Evolutionary conservation across 2,888 invertebrate genomes (phyloP).

Genomic region (Scaptomyza tumidula): DNA sequence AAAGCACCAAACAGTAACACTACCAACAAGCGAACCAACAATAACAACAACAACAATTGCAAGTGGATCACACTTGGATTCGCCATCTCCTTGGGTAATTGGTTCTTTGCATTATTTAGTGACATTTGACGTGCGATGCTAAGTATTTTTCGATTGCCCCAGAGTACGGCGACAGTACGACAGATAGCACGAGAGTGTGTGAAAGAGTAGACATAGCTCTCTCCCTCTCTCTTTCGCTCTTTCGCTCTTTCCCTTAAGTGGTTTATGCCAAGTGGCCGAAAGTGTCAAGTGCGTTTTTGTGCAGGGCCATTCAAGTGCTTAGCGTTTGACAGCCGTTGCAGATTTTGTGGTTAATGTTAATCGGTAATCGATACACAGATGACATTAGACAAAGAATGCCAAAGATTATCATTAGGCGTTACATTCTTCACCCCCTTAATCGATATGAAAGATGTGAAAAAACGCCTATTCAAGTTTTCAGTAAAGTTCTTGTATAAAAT

Average conservation of each 20-base stretch:
- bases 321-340: slow-evolving; percentile 1
- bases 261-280: not conserved
- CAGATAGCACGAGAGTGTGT: not conserved
- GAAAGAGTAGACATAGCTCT: not conserved
- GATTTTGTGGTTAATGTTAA: not conserved
- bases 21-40: too few species aligned
- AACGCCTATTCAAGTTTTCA: not conserved
- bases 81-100: slow-evolving; percentile 43
- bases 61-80: slow-evolving; percentile 60
- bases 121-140: slow-evolving; percentile 60
- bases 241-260: not conserved
- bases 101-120: slow-evolving; percentile 56
- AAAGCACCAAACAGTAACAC: slow-evolving; percentile 30
- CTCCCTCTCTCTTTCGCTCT: not conserved
- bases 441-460: not conserved
- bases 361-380: slow-evolving; percentile 6
- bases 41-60: slow-evolving; percentile 23
- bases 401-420: not conserved
- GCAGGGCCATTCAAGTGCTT: slow-evolving; percentile 7
- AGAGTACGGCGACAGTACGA: not conserved
- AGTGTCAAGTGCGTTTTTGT: slow-evolving; percentile 9
- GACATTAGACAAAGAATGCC: not conserved
- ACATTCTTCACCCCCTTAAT: not conserved
- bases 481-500: not conserved
- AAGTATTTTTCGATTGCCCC: slow-evolving; percentile 58